Evolutionary conservation across 1,140 invertebrate species (phyloP), one percentile per base, ranked within the genome.

Genomic region (Drosophila persimilis): DNA sequence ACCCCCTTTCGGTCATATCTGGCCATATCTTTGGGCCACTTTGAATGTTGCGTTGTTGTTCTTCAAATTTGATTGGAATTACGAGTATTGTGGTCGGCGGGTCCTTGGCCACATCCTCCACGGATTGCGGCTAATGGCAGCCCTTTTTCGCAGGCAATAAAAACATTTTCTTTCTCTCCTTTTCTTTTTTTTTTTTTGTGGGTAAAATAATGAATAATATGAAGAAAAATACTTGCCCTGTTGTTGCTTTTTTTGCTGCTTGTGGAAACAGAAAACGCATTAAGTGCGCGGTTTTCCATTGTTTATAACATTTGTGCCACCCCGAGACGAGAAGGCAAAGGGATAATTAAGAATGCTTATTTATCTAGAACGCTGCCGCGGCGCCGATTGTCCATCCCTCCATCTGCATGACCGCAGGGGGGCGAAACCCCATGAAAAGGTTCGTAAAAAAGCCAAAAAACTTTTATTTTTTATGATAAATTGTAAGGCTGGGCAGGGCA

Each of bases 331-430:
- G 58, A 47, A 45, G 65, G 73, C 73, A 63, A 78, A 79, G 81
- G 85, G 85, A 89, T 89, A 89, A 89, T 89, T 89, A 89, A 89
- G 85, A 80, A 89, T 89, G 85, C 85, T 89, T 89, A 89, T 89
- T 89, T 89, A 89, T 89, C 85, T 89, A 89, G 85, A 89, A 89
- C 80, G 71, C 71, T 65, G 66, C 74, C 72, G 46, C 71, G 85
- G 77, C 85, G 84, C 81, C 84, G 77, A 89, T 74, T 89, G 84
- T 84, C 76, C 77, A 39, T 39, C 6, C 31, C n/a, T 44, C 43
- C 26, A n/a, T 57, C 50, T 50, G 51, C 71, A 73, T 86, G 71
- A 88, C 81, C 81, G 80, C 84, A 85, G 81, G 69, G 58, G 73
- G 64, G 60, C 58, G 17, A 15, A 26, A 26, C 35, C 43, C 58